Evolutionary conservation across 1,140 invertebrate genomes (phyloP), one percentile per base, ranked within the genome.

Genomic region (Zaprionus ornatus): DNA sequence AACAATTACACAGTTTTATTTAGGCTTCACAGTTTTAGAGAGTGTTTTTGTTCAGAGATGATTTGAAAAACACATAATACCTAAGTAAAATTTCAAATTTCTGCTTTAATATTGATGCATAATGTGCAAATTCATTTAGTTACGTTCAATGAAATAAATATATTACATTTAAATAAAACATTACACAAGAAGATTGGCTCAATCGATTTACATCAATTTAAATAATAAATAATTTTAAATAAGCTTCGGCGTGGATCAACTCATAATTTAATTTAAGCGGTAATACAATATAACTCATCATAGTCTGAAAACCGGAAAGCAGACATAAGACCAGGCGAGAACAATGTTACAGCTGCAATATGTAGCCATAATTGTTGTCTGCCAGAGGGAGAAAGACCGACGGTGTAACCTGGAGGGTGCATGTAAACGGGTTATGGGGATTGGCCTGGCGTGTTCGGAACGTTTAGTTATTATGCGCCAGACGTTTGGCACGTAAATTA

Each of bases 401-500:
- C 29, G 45, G 40, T 48, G 12, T 7, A 48, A 12, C 17, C 17
- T 19, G 52, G 40, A 32, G 42, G 13, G 45, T 54, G 13, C 40
- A 17, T 50, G 37, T 15, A 45, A 45, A 9, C n/a, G 40, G 40
- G 40, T 45, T 17, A 45, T 9, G 40, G 7, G 40, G 40, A 48
- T 59, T 19, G 63, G n/a, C 35, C 13, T 61, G 57, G 37, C 54
- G 71, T 79, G 62, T 61, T 19, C 52, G 25, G 64, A 56, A 32
- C 57, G 72, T 63, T 79, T 79, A 72, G 64, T 64, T 70, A 68
- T 74, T 74, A 63, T 82, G 60, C 65, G 50, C 21, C 69, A 66
- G 54, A 37, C 71, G 61, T 62, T 77, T 60, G 54, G 66, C 71
- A 80, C 64, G 76, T 69, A 66, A 66, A 76, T 69, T 68, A 80